Base-by-base conservation (phyloP, 2,113 vertebrate genomes). In the Rhizomys pruinosus region DNA sequence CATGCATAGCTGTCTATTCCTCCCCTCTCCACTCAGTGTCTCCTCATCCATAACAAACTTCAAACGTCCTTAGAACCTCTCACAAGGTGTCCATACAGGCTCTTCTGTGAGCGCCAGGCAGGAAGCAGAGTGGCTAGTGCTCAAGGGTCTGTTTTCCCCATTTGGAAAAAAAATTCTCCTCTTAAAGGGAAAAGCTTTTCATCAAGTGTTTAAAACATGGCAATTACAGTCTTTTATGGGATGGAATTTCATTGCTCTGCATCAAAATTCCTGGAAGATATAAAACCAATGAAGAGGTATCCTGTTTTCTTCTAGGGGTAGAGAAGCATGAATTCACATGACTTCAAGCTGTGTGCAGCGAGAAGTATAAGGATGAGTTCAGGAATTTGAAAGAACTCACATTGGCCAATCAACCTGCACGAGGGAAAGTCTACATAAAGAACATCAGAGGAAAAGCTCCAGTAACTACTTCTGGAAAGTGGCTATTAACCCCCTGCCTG, bases 221-320 rank as follows among this genome's bases (percentile, higher is more conserved):
- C 22, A 37, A 64, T 93, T 73, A 68, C 27, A 23, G 63, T 90
- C 77, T 84, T 91, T 68, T 61, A 11, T 61, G 34, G 52, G 66
- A 74, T 79, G n/a, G 47, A 78, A 89, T 91, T 92, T 90, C 71
- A 95, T 68, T 92, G 61, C n/a, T 94, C 17, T 68, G 76, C 71
- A 76, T 89, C 39, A 71, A 71, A 89, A 29, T 2, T 77, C 71
- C 73, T 86, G 72, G 37, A 82, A 89, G 87, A 77, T 42, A 59
- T 78, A 87, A 76, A 84, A 89, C 92, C 27, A 84, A 84, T 91
- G 16, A 76, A 52, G 66, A 79, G 55, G 39, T 22, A 12, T 16
- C 7, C 0, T 6, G 32, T 37, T 88, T 71, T 86, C 47, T 55
- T 80, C 77, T 44, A 71, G 94, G 76, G 37, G 25, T 25, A n/a